Base-by-base conservation (phyloP, 2,797 vertebrate genomes). In the Telmatherina bonti region DNA sequence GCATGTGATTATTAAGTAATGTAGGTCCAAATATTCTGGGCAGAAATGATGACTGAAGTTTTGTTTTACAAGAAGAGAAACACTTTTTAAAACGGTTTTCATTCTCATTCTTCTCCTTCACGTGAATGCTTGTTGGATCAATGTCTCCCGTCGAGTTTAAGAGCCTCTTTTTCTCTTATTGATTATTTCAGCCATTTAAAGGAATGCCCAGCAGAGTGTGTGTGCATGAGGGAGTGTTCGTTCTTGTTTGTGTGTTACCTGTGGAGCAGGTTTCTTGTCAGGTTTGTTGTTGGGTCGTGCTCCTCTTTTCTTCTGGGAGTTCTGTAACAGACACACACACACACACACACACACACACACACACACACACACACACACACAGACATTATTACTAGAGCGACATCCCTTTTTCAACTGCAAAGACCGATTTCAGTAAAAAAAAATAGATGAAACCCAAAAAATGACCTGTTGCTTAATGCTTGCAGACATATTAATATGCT, bases 231-330 rank as follows among this genome's bases (percentile, higher is more conserved):
- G 31, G 31, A 43, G 41, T 13, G 45, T 54, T 7, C 10, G 35
- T 36, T 49, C 63, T 55, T 63, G 35, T 56, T 53, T 35, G 63
- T 64, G 58, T 57, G 41, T 73, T 96, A 98, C 98, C 97, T 97
- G 97, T 67, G 94, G 91, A 0, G 93, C 93, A 0, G 93, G 79
- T 79, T 99, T 99, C 94, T 98, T 99, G 59, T 99, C 97, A 0
- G 95, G 84, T 91, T 99, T 99, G 87, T 96, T 96, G 30, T 95
- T 78, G 72, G 96, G 95, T 45, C 97, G 94, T 24, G 95, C 93
- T 18, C 93, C 93, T 87, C 97, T 93, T 89, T 98, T 99, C 94
- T 98, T 99, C 92, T 96, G 92, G 77, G 96, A 96, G 82, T 96
- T 98, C 97, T 99, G 89, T 41, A 91, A 73, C 72, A 87, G 2